A percentile compares a stretch with the other conserved stretches of the same genome.
These are phyloP conservation scores for Myripristis jacobus DNA, from an alignment of 2,797 vertebrate genomes.

Conservation along the genomic window DNA sequence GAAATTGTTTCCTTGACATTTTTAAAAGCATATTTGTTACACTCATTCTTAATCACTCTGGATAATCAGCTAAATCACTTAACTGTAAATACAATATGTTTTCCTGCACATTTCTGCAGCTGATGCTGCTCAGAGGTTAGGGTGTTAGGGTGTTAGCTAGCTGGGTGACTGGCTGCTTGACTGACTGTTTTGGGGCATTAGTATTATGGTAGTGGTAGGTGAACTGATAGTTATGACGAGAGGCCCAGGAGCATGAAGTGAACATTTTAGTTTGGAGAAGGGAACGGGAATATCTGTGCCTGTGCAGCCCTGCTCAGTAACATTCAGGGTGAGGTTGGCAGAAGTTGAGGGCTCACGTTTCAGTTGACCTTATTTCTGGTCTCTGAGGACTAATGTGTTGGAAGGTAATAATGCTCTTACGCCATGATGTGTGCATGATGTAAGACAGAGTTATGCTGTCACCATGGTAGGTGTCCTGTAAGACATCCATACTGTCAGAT, in stretches of 20 bases:
- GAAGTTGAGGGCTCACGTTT: slow-evolving; percentile 50
- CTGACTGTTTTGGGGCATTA: slow-evolving; percentile 33
- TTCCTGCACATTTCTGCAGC: neutral
- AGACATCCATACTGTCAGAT: neutral
- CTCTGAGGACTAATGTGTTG: slow-evolving; percentile 48
- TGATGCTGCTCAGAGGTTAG: neutral
- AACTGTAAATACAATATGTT: neutral
- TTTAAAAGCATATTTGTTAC: neutral
- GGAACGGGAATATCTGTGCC: slow-evolving; percentile 33
- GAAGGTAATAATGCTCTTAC: slow-evolving; percentile 46
- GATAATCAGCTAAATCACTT: neutral
- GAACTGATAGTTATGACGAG: slow-evolving; percentile 21
- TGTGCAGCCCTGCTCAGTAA: slow-evolving; percentile 33
- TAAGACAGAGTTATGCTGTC: slow-evolving; percentile 43
- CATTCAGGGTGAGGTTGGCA: slow-evolving; percentile 10
- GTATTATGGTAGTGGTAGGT: slow-evolving; percentile 19
- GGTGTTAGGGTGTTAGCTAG: slow-evolving; percentile 6
- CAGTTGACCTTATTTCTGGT: slow-evolving; percentile 60
- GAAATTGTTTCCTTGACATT: too few relatives aligned
- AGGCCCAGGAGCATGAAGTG: slow-evolving; percentile 11
- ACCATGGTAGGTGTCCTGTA: neutral
- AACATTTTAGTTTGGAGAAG: slow-evolving; percentile 41
- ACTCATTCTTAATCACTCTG: neutral
- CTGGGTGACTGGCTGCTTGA: slow-evolving; percentile 16
- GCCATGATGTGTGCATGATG: slow-evolving; percentile 43